Evolutionary conservation across 2,888 invertebrate species (phyloP), one percentile per base, ranked within the genome.

Genomic region (Epiblema foenella): DNA sequence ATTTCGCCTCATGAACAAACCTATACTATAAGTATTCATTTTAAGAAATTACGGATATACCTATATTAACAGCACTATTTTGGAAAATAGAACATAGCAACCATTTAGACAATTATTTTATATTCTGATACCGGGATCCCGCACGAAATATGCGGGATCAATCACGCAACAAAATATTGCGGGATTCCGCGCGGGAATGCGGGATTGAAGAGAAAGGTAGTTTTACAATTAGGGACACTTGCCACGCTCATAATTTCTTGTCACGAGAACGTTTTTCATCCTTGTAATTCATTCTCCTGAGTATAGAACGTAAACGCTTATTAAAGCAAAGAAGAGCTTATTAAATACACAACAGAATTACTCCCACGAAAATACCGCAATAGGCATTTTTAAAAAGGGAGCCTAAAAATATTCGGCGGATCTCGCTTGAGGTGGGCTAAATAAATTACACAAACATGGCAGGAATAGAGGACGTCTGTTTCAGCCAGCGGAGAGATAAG

Each of bases 371-470:
- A 65, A 54, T 65, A 64, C 51, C 29, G 39, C 29, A 68, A 29
- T 54, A n/a, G 33, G 62, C 64, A 68, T 54, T 65, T 57, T 56
- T 49, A 72, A 72, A 64, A 42, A 11, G 39, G 33, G 68, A 52
- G 58, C 42, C 52, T 59, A 70, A 67, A 63, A 66, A 67, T 62
- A 67, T 56, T 39, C 49, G 39, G n/a, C 52, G 52, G 33, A 62
- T 39, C 54, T 54, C 54, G 60, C 56, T 54, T 56, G 60, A 66
- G 70, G 66, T 71, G 66, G 49, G 66, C 49, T 67, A 62, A 67
- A 71, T 67, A 71, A 71, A 71, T 67, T 71, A 71, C 71, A 57
- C 39, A 67, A 71, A 71, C 71, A 71, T 62, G 56, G 62, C 67
- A 37, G 62, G 71, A 71, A 71, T 67, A 71, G 56, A 69, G 58